Evolutionary conservation across 2,113 vertebrate species (phyloP).

Genomic region (Datnioides undecimradiatus): DNA sequence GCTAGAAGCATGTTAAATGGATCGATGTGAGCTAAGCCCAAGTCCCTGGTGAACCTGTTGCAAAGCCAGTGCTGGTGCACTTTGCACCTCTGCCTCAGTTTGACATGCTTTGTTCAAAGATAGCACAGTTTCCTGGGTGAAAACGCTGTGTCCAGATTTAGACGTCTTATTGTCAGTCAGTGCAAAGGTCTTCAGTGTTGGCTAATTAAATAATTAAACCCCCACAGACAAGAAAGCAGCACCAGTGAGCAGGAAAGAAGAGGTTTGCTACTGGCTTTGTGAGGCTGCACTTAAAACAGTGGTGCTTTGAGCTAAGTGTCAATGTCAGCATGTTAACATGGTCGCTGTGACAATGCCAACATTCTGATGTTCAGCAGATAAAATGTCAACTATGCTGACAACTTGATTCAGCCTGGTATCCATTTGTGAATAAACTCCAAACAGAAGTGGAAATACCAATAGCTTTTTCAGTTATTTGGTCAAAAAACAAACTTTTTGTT

Average conservation of each 20-base stretch:
- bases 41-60: slow-evolving; percentile 19
- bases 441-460: no score
- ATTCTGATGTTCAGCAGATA: background rate
- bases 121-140: background rate
- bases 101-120: slow-evolving; percentile 2
- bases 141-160: slow-evolving; percentile 1
- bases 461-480: no score
- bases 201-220: background rate
- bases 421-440: background rate
- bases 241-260: no score
- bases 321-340: background rate
- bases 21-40: slow-evolving; percentile 47
- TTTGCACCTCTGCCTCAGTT: slow-evolving; percentile 13
- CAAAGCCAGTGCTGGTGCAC: slow-evolving; percentile 11
- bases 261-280: background rate
- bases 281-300: background rate
- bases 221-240: background rate
- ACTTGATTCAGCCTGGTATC: background rate
- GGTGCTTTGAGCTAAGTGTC: background rate
- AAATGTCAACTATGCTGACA: background rate
- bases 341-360: background rate
- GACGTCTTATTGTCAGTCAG: background rate
- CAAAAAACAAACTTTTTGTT: no score
- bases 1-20: slow-evolving; percentile 26
- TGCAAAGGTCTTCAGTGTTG: background rate